Base-by-base conservation (phyloP, 2,888 invertebrate species). In the Amiota communis region DNA sequence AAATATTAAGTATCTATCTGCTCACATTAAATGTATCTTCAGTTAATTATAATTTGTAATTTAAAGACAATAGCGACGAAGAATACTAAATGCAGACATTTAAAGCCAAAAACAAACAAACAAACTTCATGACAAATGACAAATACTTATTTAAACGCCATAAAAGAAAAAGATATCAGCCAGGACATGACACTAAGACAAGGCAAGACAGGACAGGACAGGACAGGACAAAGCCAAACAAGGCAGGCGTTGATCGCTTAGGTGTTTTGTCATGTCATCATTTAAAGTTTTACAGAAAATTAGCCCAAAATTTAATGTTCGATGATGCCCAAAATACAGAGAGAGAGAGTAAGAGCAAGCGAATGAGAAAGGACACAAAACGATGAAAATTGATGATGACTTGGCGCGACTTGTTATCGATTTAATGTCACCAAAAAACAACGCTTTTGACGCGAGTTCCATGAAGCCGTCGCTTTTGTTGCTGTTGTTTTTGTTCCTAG, bases 121-220 rank as follows among this genome's bases (percentile, higher is more conserved):
- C 61, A 61, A 61, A 61, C 70, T 4, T 15, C 51, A 70, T 65
- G 77, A 79, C 74, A 79, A 77, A 76, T 79, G 76, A 75, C 75
- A 69, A 76, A 57, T 65, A 70, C 72, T 74, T 65, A 70, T 69
- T 74, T 70, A 59, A 36, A 57, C 15, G 53, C 51, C 64, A 64
- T 8, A 65, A 48, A 15, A 48, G 20, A 47, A 63, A 17, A 64
- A 63, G 46, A 63, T 63, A 63, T 63, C 46, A 63, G 46, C 23
- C 20, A 57, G 12, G 61, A 47, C 63, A 53, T 13, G 69, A 20
- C 46, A 12, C 51, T 23, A 61, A 12, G 61, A 61, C 13, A 20
- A 15, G 11, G 17, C 23, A 17, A 11, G 15, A 59, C 11, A 53
- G n/a, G 59, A 10, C 15, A 10, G 8, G 23, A 15, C 8, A 61